Evolutionary conservation across 2,888 invertebrate genomes (phyloP), one percentile per base, ranked within the genome.

Genomic region (Urechis unicinctus): DNA sequence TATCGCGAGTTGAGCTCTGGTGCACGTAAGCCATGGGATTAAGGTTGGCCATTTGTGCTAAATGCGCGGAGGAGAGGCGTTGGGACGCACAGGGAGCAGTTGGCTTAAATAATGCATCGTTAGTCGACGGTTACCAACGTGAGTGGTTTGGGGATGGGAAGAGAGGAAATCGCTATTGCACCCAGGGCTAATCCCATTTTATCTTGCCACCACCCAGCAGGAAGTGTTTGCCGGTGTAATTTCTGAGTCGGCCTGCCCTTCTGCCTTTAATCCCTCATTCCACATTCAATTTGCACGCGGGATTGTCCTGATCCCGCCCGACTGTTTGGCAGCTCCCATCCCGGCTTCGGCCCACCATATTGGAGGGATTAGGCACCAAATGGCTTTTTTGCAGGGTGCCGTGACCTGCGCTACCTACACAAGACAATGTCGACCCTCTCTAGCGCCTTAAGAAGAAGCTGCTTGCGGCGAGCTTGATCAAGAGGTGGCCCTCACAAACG

Each of bases 231-330:
- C 36, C n/a, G 47, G 53, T 45, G 47, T 50, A 57, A 53, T 57
- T 53, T 53, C 53, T 50, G 48, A 26, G 53, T 28, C 26, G 24
- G 31, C 21, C 28, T 45, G 29, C 21, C 22, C 43, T 28, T n/a
- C n/a, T 22, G 45, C 29, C 50, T 50, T 50, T 57, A 57, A 57
- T 57, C 57, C 57, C 53, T 43, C 52, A 57, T 57, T 57, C 53
- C 57, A 57, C 57, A 57, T 57, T 57, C 57, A 57, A 57, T 57
- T 57, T 57, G 57, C 53, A 25, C 30, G 41, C 45, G 25, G 52
- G 52, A 50, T 9, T 4, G 24, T 28, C 21, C 21, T 48, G 48
- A 48, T 36, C 36, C 50, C n/a, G 36, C 22, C 31, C 6, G 31
- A 26, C 22, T 22, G 9, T 21, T 21, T 4, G 31, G 36, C 17